A percentile compares a stretch with the other conserved stretches of the same genome.
Conservation (phyloP, 2,113 vertebrate genomes). For the Tetraodon nigroviridis region DNA sequence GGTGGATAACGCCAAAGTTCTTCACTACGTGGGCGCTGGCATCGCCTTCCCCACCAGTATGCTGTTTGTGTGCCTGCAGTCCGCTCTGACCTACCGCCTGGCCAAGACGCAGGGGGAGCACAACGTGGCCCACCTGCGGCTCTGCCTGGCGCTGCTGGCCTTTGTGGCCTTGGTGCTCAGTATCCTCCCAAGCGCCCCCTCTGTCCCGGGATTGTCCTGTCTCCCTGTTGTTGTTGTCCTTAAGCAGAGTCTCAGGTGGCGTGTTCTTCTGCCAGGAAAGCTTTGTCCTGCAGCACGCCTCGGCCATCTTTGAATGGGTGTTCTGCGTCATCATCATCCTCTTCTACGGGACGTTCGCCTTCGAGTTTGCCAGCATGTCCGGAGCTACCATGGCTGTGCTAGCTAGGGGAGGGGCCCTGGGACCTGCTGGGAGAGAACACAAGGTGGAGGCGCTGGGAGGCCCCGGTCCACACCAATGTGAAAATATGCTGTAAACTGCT, state of each 20-base stretch:
- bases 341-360: conserved; percentile 87
- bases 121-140: conserved; percentile 79
- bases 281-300: conserved; percentile 81
- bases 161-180: conserved; percentile 82
- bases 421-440: conserved; percentile 56
- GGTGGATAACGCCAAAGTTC: conserved; percentile 86
- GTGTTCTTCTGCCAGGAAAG: conserved; percentile 89
- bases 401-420: conserved; percentile 62
- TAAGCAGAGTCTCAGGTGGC: conserved; percentile 75
- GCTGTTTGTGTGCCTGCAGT: conserved; percentile 86
- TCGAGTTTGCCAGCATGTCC: conserved; percentile 83
- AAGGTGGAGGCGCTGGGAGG: conserved; percentile 65
- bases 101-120: conserved; percentile 83
- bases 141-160: conserved; percentile 78
- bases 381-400: conserved; percentile 82
- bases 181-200: too few species aligned
- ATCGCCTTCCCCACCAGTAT: conserved; percentile 88
- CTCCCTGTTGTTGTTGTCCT: conserved; percentile 65
- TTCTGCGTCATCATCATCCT: conserved; percentile 86
- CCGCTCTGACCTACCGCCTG: conserved; percentile 84
- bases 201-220: too few species aligned
- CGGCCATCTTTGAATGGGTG: conserved; percentile 86
- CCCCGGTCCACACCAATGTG: conserved; percentile 46
- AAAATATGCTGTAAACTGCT: conserved; percentile 67
- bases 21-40: conserved; percentile 86